Evolutionary conservation across 2,113 vertebrate genomes (phyloP), one percentile per base, ranked within the genome.

Genomic region (Plectropomus leopardus): DNA sequence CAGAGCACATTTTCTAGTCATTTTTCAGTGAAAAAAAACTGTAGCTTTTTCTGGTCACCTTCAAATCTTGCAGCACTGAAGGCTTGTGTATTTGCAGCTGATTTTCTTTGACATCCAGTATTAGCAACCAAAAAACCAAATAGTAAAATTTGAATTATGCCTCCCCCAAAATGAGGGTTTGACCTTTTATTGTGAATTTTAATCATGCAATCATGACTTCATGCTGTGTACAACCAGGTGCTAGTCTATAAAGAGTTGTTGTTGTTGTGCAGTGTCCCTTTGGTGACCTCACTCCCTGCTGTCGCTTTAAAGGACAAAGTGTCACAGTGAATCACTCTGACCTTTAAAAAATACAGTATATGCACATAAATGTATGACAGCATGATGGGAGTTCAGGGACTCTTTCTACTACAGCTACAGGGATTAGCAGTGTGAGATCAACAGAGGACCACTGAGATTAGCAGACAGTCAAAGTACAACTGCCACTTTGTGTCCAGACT

Each of bases 271-370:
- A 2, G 26, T 47, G 54, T 36, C 48, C 36, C 5, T 26, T 13
- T 10, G 17, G 32, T 71, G 53, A 71, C 71, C 70, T 76, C 10
- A 9, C 50, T 26, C 9, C 21, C 26, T 51, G 19, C 26, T 51
- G 19, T 68, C 70, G 67, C 60, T 48, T n/a, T 59, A 78, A 90
- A 78, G 28, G 72, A 67, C 85, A 77, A 11, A 14, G 16, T 30
- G 76, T 73, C 83, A 26, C 51, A 40, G 30, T 24, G 26, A 57
- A 21, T 57, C 66, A 4, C n/a, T 65, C 23, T 81, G 58, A 80
- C 65, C 81, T 88, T 83, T 66, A 53, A 64, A 45, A 36, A 44
- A 69, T 3, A 16, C 34, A 34, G 6, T 17, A 17, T 6, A n/a
- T 32, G 17, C 19, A 67, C 44, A 21, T 32, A 15, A 21, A 34